Percentiles rank a stretch among this genome's conserved stretches.
Evolutionary conservation across 2,113 vertebrate genomes (phyloP).

Genomic region (Pedetes capensis): DNA sequence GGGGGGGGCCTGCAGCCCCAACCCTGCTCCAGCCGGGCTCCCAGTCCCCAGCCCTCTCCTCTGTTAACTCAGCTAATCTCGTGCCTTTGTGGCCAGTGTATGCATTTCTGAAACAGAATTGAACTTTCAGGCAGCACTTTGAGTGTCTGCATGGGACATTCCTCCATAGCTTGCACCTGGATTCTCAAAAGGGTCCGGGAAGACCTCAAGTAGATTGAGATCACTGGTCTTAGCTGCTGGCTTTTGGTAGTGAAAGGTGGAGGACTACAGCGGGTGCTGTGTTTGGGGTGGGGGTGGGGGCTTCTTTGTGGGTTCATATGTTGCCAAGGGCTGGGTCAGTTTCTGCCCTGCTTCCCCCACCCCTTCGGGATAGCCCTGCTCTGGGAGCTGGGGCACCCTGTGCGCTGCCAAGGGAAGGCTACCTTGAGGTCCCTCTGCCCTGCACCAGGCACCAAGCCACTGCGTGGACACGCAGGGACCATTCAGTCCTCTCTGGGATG

Average conservation of each 20-base stretch:
- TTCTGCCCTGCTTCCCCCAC: background rate
- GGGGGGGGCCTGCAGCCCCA: background rate
- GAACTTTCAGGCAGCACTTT: background rate
- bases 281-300: background rate
- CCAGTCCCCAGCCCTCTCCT: background rate
- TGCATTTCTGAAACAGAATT: background rate
- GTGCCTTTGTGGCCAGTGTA: background rate
- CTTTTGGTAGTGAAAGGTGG: background rate
- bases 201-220: background rate
- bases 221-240: too few species aligned
- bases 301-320: background rate
- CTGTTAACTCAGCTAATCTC: background rate
- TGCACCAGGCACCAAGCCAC: background rate
- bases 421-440: background rate
- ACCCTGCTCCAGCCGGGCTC: background rate
- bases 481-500: background rate
- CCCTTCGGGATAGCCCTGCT: background rate
- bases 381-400: background rate
- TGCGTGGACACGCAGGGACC: background rate
- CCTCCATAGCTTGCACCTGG: background rate
- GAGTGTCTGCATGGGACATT: background rate
- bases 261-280: rapidly evolving
- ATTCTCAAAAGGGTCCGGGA: background rate
- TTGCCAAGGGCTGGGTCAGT: background rate
- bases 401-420: background rate